phyloP scores from a whole-genome alignment of 2,797 vertebrate species.

The Enteromius afrohamiltoni region DNA sequence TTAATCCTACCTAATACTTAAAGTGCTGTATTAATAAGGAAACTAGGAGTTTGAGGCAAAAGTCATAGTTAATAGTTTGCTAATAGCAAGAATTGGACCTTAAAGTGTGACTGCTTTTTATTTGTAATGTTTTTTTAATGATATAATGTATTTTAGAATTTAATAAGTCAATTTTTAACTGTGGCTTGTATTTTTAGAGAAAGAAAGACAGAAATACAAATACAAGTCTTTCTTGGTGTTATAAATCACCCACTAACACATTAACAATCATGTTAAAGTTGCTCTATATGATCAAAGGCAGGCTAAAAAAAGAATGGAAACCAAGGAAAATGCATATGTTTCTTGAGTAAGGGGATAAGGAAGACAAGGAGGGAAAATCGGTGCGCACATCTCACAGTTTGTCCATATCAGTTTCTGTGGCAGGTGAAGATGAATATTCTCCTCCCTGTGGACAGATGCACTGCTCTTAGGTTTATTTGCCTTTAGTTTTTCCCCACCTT shows the following conservation, averaged over 20 bases:
- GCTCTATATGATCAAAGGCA: conserved; percentile 3
- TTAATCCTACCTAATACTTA: too few species aligned
- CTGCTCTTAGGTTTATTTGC: conserved; percentile 34
- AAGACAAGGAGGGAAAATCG: background rate
- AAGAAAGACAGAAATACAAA: too few species aligned
- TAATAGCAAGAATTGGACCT: too few species aligned
- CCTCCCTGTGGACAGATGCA: conserved; percentile 21
- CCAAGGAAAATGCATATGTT: background rate
- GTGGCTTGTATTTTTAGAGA: background rate
- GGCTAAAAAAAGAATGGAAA: background rate
- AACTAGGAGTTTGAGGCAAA: too few species aligned
- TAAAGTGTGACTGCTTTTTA: too few species aligned
- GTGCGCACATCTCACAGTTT: conserved; percentile 2
- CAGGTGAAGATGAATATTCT: conserved; percentile 25
- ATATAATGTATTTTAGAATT: background rate
- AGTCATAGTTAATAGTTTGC: too few species aligned
- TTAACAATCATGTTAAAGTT: background rate
- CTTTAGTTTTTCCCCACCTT: conserved; percentile 1
- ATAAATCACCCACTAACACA: background rate
- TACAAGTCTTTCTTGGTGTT: background rate
- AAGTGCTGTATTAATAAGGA: too few species aligned
- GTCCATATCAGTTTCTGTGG: conserved; percentile 39
- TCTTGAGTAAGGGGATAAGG: background rate
- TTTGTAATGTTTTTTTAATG: too few species aligned
- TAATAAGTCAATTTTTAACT: background rate